These are phyloP conservation scores for Argyrosomus japonicus DNA, from an alignment of 2,113 vertebrate species.

Conservation along the genomic window DNA sequence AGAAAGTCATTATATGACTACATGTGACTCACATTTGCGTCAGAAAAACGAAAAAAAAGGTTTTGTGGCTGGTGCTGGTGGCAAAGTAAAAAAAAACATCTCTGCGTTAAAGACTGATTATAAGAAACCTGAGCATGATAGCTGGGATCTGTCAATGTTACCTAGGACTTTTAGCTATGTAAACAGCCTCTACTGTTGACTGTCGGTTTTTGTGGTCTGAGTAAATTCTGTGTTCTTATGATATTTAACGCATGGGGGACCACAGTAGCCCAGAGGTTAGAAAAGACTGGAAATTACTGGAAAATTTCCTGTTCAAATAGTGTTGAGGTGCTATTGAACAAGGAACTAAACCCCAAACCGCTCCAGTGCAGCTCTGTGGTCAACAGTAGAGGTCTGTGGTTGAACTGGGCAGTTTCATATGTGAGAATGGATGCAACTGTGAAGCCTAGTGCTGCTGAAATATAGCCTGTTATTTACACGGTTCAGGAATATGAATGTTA, in stretches of 20 bases:
- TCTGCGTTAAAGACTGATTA: conserved; percentile 15
- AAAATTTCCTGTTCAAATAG: conserved; percentile 57
- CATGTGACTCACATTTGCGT: conserved; percentile 52
- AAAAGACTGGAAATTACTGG: conserved; percentile 52
- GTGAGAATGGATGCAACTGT: conserved; percentile 23
- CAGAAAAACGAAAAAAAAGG: conserved; percentile 12
- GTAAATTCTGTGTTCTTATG: conserved; percentile 56
- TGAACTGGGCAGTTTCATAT: conserved; percentile 19
- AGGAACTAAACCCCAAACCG: conserved; percentile 45
- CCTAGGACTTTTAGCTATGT: conserved; percentile 44
- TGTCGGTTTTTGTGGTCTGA: conserved; percentile 50
- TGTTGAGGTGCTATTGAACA: conserved; percentile 46
- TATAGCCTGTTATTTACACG: neutral
- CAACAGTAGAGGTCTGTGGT: conserved; percentile 38
- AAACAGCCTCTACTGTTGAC: conserved; percentile 51
- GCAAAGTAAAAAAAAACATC: conserved; percentile 23
- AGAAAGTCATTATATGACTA: conserved; percentile 47
- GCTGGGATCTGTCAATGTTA: conserved; percentile 33
- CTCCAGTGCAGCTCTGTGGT: conserved; percentile 26
- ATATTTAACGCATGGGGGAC: conserved; percentile 51
- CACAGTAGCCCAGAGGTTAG: conserved; percentile 30
- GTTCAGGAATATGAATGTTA: neutral
- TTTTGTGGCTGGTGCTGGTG: conserved; percentile 21
- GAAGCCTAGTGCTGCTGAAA: neutral
- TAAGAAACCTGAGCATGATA: conserved; percentile 17